phyloP scores from a whole-genome alignment of 2,888 invertebrate genomes.

The Caenorhabditis panamensis region DNA sequence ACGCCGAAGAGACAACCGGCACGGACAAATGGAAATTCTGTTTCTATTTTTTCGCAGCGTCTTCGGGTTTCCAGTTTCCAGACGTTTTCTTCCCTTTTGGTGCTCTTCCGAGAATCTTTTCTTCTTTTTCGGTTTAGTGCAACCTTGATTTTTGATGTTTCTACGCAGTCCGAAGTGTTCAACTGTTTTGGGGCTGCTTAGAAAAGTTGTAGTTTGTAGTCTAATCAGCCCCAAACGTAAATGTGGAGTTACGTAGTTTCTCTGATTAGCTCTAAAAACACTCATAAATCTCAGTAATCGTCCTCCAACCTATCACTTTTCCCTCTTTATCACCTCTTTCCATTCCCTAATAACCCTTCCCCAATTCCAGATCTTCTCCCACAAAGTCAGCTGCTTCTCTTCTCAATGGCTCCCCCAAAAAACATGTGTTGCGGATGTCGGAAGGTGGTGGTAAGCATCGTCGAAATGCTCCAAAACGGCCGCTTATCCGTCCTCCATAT shows the following conservation, averaged over 20 bases:
- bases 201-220: too few species aligned
- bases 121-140: not conserved
- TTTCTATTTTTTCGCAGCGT: not conserved
- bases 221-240: too few species aligned
- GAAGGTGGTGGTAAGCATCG: constrained; percentile 45
- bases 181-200: too few species aligned
- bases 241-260: too few species aligned
- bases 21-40: not conserved
- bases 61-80: not conserved
- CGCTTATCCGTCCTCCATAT: not conserved
- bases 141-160: not conserved
- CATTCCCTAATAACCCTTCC: not conserved
- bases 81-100: not conserved
- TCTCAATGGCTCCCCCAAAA: constrained; percentile 16
- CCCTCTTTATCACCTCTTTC: not conserved
- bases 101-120: too few species aligned
- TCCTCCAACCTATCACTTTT: not conserved
- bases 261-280: too few species aligned
- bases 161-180: too few species aligned
- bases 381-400: not conserved
- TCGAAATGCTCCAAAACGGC: not conserved
- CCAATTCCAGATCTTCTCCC: not conserved
- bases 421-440: constrained; percentile 52
- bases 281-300: not conserved
- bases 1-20: not conserved